phyloP scores from a whole-genome alignment of 35 echinoderm and acorn worm genomes.

The Eucidaris tribuloides region DNA sequence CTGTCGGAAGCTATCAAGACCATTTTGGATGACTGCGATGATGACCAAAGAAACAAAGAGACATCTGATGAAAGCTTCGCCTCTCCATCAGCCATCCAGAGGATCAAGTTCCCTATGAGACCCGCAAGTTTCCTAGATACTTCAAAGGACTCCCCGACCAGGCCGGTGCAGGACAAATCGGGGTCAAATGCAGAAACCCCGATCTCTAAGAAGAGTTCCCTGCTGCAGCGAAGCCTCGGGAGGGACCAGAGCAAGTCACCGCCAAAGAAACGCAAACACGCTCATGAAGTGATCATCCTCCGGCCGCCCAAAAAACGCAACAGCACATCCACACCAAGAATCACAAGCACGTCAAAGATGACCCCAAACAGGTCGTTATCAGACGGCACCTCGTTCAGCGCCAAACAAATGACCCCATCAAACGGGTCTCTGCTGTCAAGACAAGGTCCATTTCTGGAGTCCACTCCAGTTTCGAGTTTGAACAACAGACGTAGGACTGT shows the following conservation, averaged over 20 bases:
- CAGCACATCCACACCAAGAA: not conserved
- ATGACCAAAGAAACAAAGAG: not conserved
- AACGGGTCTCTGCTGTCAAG: no score
- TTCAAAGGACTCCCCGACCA: not conserved
- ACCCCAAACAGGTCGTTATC: not conserved
- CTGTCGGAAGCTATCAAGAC: slow-evolving; percentile 58
- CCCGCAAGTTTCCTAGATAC: not conserved
- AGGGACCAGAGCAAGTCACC: not conserved
- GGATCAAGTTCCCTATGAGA: not conserved
- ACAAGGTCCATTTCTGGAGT: not conserved
- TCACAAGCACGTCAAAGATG: not conserved
- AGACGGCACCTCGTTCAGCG: not conserved
- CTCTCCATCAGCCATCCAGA: not conserved
- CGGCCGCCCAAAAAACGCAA: slow-evolving; percentile 28
- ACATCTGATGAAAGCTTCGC: not conserved
- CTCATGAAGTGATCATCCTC: slow-evolving; percentile 54
- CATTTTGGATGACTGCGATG: slow-evolving; percentile 46
- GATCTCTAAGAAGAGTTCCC: not conserved
- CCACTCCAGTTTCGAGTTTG: not conserved
- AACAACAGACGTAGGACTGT: no score
- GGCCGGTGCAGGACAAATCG: not conserved
- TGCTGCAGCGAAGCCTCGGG: slow-evolving; percentile 2
- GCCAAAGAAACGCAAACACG: slow-evolving; percentile 41
- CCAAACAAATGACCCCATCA: not conserved
- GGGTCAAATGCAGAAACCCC: slow-evolving; percentile 3